Base-by-base conservation (phyloP, 2,888 invertebrate species). In the Polymixis flavicincta region DNA sequence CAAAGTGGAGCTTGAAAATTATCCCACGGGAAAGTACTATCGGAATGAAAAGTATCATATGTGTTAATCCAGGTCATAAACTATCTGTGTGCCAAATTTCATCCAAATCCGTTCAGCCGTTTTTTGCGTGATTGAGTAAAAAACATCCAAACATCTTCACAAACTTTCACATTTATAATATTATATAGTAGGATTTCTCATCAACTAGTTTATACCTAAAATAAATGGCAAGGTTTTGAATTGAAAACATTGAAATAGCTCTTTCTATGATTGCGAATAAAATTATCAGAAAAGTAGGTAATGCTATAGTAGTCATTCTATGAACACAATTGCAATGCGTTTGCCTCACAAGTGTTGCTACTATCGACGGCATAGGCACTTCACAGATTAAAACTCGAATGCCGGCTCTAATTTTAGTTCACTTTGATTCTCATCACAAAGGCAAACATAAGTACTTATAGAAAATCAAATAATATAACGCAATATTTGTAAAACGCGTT, bases 331-430 rank as follows among this genome's bases (percentile, higher is more conserved):
- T 37, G 52, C 78, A 78, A 78, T 60, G 13, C n/a, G 28, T 78
- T 60, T 60, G 28, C 64, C 13, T 64, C 37, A 52, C 11, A 78
- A 17, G 14, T 48, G 11, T 71, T 79, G 80, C 72, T 54, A 65
- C 17, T 37, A 22, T 14, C n/a, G 5, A 59, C 71, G 42, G 28
- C 2, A 54, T 48, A 77, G 72, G 79, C 79, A 48, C 59, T 65
- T 57, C n/a, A 42, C n/a, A 55, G 25, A 22, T 11, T 50, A 0
- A 17, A 68, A 37, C 8, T 19, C 5, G 19, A 25, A 11, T 11
- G 9, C 17, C 3, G 11, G 32, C 32, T 54, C 17, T 9, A 48
- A 22, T 25, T 45, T 11, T 48, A 48, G 22, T 28, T 48, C 22
- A 28, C 14, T 65, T 25, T 28, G 17, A 25, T 17, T 14, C 17